Percentiles rank a stretch among this genome's conserved stretches.
Conservation (phyloP, 2,888 invertebrate genomes). For the Hartigia nigra region DNA sequence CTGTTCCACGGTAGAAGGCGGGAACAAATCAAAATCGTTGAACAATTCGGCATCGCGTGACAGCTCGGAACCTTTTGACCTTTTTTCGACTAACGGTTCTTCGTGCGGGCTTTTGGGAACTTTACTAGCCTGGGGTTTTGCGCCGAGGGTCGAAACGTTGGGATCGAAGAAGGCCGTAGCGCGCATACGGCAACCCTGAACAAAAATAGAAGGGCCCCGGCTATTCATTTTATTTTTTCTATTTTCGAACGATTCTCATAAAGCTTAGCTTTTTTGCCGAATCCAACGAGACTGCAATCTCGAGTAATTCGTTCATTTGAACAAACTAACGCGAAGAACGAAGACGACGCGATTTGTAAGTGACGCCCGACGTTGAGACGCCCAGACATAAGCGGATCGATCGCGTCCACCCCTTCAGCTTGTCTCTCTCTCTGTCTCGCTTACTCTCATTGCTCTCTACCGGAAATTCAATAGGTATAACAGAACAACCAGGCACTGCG, state of each 20-base stretch:
- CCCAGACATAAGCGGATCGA: slow-evolving; percentile 59
- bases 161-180: not conserved
- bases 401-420: slow-evolving; percentile 50
- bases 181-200: not conserved
- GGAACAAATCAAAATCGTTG: not conserved
- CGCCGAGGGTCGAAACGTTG: not conserved
- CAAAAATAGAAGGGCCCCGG: not conserved
- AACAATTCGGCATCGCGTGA: not conserved
- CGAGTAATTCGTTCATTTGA: not conserved
- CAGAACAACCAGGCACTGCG: not conserved
- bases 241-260: not conserved
- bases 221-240: not conserved
- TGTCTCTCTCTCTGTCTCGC: slow-evolving; percentile 6
- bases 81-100: not conserved
- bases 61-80: not conserved
- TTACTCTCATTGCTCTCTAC: not conserved
- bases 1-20: not conserved
- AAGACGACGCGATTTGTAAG: slow-evolving; percentile 3
- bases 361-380: slow-evolving; percentile 42
- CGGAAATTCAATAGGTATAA: not conserved
- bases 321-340: not conserved
- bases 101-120: not conserved
- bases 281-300: not conserved
- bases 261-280: not conserved
- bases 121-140: not conserved